These are phyloP conservation scores for Trachurus trachurus DNA, from an alignment of 2,797 vertebrate genomes.

Conservation along the genomic window DNA sequence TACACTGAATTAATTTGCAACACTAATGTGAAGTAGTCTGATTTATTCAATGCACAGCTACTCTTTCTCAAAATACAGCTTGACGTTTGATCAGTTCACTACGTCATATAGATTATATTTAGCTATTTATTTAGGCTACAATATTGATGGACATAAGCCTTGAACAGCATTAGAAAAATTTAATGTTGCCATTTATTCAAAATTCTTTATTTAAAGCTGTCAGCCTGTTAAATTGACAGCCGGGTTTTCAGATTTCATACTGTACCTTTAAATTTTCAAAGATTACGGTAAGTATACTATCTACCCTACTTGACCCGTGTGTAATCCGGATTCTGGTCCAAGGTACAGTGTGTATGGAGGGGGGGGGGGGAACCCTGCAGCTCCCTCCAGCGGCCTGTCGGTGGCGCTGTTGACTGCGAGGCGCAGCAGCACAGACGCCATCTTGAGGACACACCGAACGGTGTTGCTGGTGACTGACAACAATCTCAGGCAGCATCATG, in stretches of 20 bases:
- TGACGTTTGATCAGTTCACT: not conserved
- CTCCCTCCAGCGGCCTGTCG: conserved; percentile 35
- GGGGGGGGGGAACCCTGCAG: conserved; percentile 47
- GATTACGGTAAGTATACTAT: not conserved
- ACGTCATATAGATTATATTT: not conserved
- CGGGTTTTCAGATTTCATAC: not conserved
- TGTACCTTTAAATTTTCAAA: not conserved
- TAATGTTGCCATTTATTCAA: not conserved
- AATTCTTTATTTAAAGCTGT: not conserved
- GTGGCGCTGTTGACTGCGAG: conserved; percentile 60
- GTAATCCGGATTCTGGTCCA: not conserved
- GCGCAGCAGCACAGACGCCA: conserved; percentile 73
- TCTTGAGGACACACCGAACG: conserved; percentile 83
- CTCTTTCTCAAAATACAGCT: too few species aligned
- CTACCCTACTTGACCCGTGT: not conserved
- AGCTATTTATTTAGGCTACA: not conserved
- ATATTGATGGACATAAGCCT: not conserved
- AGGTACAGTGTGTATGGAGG: not conserved
- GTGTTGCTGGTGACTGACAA: conserved; percentile 68
- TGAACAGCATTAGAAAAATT: not conserved
- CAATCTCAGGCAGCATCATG: conserved; percentile 76
- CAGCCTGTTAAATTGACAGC: not conserved
- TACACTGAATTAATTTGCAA: not conserved
- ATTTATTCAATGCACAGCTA: too few species aligned
- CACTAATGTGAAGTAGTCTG: not conserved